Percentiles rank a stretch among this genome's conserved stretches.
Conservation (phyloP, 2,888 invertebrate species). For the Cabera pusaria region DNA sequence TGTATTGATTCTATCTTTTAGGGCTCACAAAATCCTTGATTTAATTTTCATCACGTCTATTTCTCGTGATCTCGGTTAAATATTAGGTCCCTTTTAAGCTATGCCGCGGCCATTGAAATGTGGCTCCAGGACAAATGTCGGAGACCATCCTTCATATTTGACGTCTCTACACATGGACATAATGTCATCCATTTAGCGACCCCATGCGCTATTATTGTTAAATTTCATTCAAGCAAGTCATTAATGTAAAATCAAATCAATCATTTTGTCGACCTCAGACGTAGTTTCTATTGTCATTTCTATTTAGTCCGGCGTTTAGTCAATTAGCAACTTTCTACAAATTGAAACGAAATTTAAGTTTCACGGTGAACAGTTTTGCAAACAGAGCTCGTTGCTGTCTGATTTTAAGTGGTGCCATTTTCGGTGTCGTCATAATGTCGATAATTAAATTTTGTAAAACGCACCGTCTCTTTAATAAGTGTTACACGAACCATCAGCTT, state of each 20-base stretch:
- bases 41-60: constrained; percentile 20
- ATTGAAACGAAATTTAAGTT: constrained; percentile 57
- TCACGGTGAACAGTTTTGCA: constrained; percentile 63
- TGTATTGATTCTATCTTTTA: constrained; percentile 38
- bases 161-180: constrained; percentile 58
- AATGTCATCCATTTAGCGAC: constrained; percentile 70
- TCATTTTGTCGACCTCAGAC: constrained; percentile 46
- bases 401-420: constrained; percentile 55
- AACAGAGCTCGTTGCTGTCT: constrained; percentile 50
- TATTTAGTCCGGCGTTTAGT: constrained; percentile 41
- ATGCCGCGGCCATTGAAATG: constrained; percentile 53
- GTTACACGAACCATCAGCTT: constrained; percentile 67
- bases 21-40: constrained; percentile 34
- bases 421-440: constrained; percentile 71
- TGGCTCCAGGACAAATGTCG: constrained; percentile 56
- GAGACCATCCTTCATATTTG: constrained; percentile 71
- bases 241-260: constrained; percentile 66
- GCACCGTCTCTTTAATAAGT: constrained; percentile 66
- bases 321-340: constrained; percentile 71
- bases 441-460: constrained; percentile 80
- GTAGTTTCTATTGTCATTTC: constrained; percentile 44
- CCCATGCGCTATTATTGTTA: constrained; percentile 61
- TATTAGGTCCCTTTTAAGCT: constrained; percentile 46
- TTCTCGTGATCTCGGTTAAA: constrained; percentile 37
- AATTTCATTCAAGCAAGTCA: constrained; percentile 55